Conservation (phyloP, 2,113 vertebrate genomes). For the Poeciliopsis retropinna region DNA sequence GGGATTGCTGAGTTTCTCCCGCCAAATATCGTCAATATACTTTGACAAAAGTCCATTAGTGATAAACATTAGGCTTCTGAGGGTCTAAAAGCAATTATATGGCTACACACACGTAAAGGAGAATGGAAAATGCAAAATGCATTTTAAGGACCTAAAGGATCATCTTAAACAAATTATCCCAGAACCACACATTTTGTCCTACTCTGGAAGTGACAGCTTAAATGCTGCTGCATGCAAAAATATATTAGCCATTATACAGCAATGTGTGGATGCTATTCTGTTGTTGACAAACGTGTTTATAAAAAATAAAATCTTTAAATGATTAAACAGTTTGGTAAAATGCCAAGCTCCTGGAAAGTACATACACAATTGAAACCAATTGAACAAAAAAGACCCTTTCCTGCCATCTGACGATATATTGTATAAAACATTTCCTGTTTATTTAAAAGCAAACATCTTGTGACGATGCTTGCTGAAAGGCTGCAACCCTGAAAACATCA, state of each 20-base stretch:
- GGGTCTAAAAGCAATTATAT: constrained; percentile 54
- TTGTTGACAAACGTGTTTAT: constrained; percentile 6
- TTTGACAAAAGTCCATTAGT: constrained; percentile 79
- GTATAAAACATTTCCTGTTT: too few species aligned
- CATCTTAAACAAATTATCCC: constrained; percentile 47
- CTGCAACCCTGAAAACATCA: too few species aligned
- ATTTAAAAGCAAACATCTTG: too few species aligned
- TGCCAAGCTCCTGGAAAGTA: neutral
- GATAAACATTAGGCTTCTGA: constrained; percentile 68
- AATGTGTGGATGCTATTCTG: constrained; percentile 1
- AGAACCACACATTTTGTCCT: neutral
- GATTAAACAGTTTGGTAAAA: constrained; percentile 5
- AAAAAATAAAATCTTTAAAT: constrained; percentile 22
- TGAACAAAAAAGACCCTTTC: neutral
- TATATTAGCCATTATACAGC: constrained; percentile 13
- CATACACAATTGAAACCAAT: neutral
- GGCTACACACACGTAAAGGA: constrained; percentile 17
- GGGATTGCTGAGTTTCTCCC: constrained; percentile 74
- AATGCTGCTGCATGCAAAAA: constrained; percentile 14
- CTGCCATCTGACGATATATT: too few species aligned
- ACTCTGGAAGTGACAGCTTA: constrained; percentile 11
- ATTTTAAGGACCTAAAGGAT: constrained; percentile 22
- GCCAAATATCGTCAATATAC: constrained; percentile 79
- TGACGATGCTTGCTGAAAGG: too few species aligned
- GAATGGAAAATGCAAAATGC: constrained; percentile 13